These are phyloP conservation scores for Rhodeus uyekii DNA, from an alignment of 2,797 vertebrate species.

Conservation along the genomic window DNA sequence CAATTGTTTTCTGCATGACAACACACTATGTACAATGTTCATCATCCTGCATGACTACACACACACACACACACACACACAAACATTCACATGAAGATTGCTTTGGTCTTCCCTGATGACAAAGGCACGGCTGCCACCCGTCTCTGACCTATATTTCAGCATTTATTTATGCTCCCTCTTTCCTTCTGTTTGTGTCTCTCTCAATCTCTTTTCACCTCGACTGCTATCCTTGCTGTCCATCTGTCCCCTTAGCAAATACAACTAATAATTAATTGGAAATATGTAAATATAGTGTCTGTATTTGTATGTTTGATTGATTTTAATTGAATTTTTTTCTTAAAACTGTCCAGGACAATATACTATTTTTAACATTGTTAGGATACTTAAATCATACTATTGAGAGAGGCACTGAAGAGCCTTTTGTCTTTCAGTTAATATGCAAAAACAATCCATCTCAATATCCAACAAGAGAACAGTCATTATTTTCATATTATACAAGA, in stretches of 20 bases:
- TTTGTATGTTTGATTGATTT: not conserved
- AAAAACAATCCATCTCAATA: conserved; percentile 21
- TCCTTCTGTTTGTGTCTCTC: conserved; percentile 9
- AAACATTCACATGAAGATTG: conserved; percentile 28
- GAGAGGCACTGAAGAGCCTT: conserved; percentile 6
- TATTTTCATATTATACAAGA: conserved; percentile 20
- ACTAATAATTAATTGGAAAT: conserved; percentile 29
- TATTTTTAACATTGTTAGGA: not conserved
- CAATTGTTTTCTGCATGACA: conserved; percentile 35
- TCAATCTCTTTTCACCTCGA: conserved; percentile 7
- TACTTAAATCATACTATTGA: not conserved
- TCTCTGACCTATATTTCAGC: conserved; percentile 42
- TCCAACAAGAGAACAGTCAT: not conserved
- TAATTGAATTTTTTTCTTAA: not conserved
- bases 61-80: not conserved
- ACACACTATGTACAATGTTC: conserved; percentile 6
- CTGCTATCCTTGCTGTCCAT: conserved; percentile 16
- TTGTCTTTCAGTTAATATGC: not conserved
- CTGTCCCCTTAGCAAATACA: conserved; percentile 25
- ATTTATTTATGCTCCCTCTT: conserved; percentile 36
- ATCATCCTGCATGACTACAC: conserved; percentile 26
- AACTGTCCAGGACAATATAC: not conserved
- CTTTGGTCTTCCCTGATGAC: conserved; percentile 43
- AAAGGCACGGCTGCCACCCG: conserved; percentile 27
- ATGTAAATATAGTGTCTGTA: conserved; percentile 9